phyloP scores from a whole-genome alignment of 1,140 invertebrate species.

The Panonychus citri region DNA sequence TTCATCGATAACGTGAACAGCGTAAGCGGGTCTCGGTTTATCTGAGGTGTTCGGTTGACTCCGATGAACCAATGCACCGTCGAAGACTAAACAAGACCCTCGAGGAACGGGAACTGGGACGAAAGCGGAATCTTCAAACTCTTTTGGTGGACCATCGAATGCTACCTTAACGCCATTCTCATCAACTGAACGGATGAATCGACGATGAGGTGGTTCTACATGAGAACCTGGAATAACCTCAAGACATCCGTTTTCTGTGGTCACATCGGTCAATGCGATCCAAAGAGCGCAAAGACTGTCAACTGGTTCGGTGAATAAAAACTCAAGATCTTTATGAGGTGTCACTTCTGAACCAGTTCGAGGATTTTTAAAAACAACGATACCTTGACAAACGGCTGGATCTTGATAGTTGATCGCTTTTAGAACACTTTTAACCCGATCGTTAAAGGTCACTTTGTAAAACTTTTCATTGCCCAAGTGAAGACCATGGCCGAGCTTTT shows the following conservation, averaged over 20 bases:
- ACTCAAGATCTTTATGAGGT: slow-evolving; percentile 59
- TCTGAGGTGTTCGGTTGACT: not conserved
- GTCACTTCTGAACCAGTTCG: slow-evolving; percentile 17
- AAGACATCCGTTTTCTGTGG: slow-evolving; percentile 74
- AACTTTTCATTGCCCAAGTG: not conserved
- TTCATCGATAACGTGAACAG: not conserved
- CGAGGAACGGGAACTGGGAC: not conserved
- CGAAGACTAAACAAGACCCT: not conserved
- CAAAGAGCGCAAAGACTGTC: slow-evolving; percentile 26
- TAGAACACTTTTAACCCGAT: not conserved
- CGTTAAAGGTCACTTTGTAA: not conserved
- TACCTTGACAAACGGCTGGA: not conserved
- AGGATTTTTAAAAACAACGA: not conserved
- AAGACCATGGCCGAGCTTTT: no score
- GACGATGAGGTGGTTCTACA: not conserved
- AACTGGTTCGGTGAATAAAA: slow-evolving; percentile 22
- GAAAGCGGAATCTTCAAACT: not conserved
- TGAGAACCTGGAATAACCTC: slow-evolving; percentile 78
- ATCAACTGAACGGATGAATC: not conserved
- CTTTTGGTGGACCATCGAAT: not conserved
- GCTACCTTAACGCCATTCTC: not conserved
- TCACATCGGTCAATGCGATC: slow-evolving; percentile 30
- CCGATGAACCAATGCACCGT: not conserved
- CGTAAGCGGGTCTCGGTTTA: not conserved
- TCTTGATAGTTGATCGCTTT: not conserved